A percentile compares a stretch with the other conserved stretches of the same genome.
These are phyloP conservation scores for Augochlora pura DNA, from an alignment of 1,140 invertebrate genomes.

Conservation along the genomic window DNA sequence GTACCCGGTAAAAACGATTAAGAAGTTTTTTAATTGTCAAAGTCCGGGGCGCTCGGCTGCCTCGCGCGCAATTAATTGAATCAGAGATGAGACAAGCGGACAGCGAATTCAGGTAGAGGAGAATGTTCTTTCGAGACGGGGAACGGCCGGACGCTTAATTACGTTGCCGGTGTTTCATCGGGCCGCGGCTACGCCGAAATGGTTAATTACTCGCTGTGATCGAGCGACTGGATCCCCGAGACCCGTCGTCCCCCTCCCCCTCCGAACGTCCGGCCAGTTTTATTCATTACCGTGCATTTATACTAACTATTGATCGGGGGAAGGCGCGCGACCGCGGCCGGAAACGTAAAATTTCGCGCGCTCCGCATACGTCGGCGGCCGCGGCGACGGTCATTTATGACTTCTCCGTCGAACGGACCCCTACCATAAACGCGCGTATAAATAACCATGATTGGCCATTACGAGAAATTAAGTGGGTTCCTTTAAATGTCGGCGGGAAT, in stretches of 20 bases:
- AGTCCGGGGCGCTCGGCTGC: too few relatives aligned
- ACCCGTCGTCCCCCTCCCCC: too few relatives aligned
- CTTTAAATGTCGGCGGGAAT: conserved; percentile 46
- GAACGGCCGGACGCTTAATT: conserved; percentile 61
- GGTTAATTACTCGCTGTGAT: conserved; percentile 63
- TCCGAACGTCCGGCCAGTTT: conserved; percentile 4
- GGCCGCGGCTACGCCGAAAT: conserved; percentile 43
- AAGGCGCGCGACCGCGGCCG: not conserved
- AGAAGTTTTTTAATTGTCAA: too few relatives aligned
- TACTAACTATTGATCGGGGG: conserved; percentile 34
- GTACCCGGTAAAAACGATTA: too few relatives aligned
- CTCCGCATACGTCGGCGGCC: not conserved
- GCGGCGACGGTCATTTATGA: conserved; percentile 17
- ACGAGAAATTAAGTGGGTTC: conserved; percentile 43
- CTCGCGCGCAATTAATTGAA: not conserved
- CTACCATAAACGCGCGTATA: conserved; percentile 40
- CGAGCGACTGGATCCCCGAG: not conserved
- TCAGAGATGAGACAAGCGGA: not conserved
- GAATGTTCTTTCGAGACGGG: conserved; percentile 42
- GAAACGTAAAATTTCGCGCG: not conserved
- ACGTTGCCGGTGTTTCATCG: conserved; percentile 57
- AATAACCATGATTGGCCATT: conserved; percentile 44
- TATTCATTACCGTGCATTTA: conserved; percentile 28
- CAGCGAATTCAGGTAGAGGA: conserved; percentile 1
- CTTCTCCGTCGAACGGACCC: conserved; percentile 12